phyloP scores from a whole-genome alignment of 2,797 vertebrate species.

The Phataginus tricuspis region DNA sequence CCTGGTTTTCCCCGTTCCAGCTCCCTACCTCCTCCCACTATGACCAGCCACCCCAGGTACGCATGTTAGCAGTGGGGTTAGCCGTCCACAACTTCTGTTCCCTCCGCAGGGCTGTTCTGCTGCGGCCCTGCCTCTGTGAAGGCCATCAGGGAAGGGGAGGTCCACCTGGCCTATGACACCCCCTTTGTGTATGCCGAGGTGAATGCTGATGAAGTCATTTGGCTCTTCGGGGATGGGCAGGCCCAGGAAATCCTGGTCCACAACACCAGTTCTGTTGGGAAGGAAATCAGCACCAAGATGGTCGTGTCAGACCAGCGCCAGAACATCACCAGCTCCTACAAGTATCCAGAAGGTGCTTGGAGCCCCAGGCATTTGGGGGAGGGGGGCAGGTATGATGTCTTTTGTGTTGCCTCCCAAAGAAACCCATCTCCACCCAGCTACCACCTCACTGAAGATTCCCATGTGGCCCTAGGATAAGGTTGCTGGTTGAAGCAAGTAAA shows the following conservation, averaged over 20 bases:
- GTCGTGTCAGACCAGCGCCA: slow-evolving; percentile 86
- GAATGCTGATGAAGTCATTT: slow-evolving; percentile 86
- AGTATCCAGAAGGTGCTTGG: slow-evolving; percentile 91
- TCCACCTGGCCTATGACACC: slow-evolving; percentile 84
- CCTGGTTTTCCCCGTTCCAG: background rate
- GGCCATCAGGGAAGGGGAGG: slow-evolving; percentile 87
- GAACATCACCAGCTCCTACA: slow-evolving; percentile 92
- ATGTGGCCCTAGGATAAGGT: background rate
- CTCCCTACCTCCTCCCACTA: no score
- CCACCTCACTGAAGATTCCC: background rate
- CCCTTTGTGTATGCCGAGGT: slow-evolving; percentile 86
- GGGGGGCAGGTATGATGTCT: background rate
- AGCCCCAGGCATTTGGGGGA: background rate
- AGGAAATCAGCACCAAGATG: slow-evolving; percentile 93
- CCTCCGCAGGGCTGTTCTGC: slow-evolving; percentile 84
- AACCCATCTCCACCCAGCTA: background rate
- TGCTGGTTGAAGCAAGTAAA: slow-evolving; percentile 15
- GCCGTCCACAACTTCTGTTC: background rate
- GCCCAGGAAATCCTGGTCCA: slow-evolving; percentile 81
- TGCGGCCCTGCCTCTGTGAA: slow-evolving; percentile 86
- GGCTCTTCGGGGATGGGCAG: slow-evolving; percentile 85
- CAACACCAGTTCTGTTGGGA: slow-evolving; percentile 87
- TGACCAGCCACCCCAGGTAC: background rate
- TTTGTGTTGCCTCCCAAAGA: background rate
- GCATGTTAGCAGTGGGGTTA: background rate